phyloP scores from a whole-genome alignment of 2,888 invertebrate genomes.

The Petrolisthes cinctipes region DNA sequence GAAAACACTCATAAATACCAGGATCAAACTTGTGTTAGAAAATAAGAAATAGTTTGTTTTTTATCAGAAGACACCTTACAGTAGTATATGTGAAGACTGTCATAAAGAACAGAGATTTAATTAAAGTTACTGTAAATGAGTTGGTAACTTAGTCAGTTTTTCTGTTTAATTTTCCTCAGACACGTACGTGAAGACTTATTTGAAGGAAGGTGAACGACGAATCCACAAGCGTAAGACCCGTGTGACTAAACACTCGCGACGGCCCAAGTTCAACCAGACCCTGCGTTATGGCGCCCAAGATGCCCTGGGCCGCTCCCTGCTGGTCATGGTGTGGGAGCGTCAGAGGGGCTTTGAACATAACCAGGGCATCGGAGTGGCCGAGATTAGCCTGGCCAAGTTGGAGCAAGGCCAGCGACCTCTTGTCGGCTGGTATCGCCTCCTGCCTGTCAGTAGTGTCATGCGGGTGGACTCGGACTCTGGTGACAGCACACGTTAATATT shows the following conservation, averaged over 20 bases:
- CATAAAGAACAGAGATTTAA: too few species aligned
- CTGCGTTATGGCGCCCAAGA: slow-evolving; percentile 80
- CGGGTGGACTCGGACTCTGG: slow-evolving; percentile 63
- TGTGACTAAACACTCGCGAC: slow-evolving; percentile 83
- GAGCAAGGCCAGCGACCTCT: slow-evolving; percentile 81
- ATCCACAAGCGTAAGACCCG: slow-evolving; percentile 92
- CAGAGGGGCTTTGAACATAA: slow-evolving; percentile 91
- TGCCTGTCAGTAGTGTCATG: slow-evolving; percentile 73
- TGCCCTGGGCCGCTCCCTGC: slow-evolving; percentile 77
- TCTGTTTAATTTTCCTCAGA: slow-evolving; percentile 73
- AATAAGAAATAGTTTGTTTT: too few species aligned
- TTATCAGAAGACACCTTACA: too few species aligned
- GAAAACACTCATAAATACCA: too few species aligned
- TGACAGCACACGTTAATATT: slow-evolving; percentile 46
- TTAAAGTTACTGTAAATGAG: too few species aligned
- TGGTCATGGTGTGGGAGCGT: slow-evolving; percentile 93
- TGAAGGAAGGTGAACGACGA: slow-evolving; percentile 89
- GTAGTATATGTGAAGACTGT: too few species aligned
- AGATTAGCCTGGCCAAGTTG: slow-evolving; percentile 85
- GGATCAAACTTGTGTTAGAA: too few species aligned
- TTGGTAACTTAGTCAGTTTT: too few species aligned
- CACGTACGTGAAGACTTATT: slow-evolving; percentile 93
- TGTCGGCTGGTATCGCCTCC: slow-evolving; percentile 91
- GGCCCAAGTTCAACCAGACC: slow-evolving; percentile 89
- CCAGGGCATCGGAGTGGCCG: slow-evolving; percentile 83